These are phyloP conservation scores for Xyrichtys novacula DNA, from an alignment of 2,797 vertebrate genomes.

Conservation along the genomic window DNA sequence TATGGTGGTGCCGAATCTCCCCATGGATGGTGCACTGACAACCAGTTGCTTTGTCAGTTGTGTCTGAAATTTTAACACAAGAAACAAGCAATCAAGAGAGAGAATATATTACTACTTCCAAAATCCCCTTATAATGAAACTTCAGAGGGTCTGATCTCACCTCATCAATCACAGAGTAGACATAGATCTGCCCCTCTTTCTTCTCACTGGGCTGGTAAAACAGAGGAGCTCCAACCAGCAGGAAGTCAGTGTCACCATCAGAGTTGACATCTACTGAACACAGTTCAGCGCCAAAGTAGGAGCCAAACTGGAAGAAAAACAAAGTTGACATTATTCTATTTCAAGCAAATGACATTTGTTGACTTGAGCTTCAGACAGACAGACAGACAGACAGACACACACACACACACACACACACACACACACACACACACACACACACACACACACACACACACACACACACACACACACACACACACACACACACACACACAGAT, in stretches of 20 bases:
- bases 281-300: constrained; percentile 89
- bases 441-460: too few species aligned
- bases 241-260: constrained; percentile 84
- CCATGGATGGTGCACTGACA: constrained; percentile 64
- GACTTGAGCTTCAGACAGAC: too few species aligned
- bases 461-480: too few species aligned
- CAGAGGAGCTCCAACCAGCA: constrained; percentile 86
- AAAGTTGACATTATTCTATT: background rate
- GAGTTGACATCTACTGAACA: constrained; percentile 84
- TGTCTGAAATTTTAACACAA: constrained; percentile 59
- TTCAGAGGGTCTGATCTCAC: constrained; percentile 50
- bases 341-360: too few species aligned
- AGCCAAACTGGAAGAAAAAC: constrained; percentile 86
- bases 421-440: too few species aligned
- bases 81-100: background rate
- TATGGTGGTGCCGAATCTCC: constrained; percentile 87
- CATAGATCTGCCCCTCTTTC: constrained; percentile 84
- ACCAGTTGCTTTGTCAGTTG: constrained; percentile 31
- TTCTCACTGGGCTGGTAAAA: constrained; percentile 77
- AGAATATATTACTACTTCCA: background rate
- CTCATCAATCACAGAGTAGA: constrained; percentile 79
- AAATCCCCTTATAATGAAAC: background rate
- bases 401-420: too few species aligned
- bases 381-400: too few species aligned
- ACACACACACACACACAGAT: background rate